phyloP scores from a whole-genome alignment of 2,888 invertebrate species.

The Archips crataeganus region DNA sequence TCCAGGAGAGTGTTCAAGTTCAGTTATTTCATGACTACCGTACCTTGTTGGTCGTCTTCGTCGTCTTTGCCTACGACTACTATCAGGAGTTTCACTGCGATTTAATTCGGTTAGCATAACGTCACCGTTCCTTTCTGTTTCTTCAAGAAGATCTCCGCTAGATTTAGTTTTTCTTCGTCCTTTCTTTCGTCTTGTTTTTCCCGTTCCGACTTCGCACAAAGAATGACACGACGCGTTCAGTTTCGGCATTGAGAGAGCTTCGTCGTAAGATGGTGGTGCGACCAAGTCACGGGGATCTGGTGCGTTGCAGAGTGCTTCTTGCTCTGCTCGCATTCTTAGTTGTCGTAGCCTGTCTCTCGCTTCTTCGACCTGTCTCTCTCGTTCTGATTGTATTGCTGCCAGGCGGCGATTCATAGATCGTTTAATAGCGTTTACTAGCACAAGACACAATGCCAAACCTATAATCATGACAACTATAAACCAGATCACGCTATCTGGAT shows the following conservation, averaged over 20 bases:
- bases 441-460: constrained; percentile 82
- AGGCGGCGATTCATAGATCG: constrained; percentile 84
- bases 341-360: constrained; percentile 85
- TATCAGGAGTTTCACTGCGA: constrained; percentile 60
- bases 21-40: constrained; percentile 79
- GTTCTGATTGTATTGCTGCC: constrained; percentile 79
- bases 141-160: constrained; percentile 80
- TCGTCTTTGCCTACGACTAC: constrained; percentile 59
- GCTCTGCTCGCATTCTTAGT: constrained; percentile 80
- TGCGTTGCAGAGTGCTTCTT: constrained; percentile 86
- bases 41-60: constrained; percentile 64
- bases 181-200: constrained; percentile 71
- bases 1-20: constrained; percentile 77
- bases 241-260: constrained; percentile 91
- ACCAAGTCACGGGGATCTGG: constrained; percentile 89
- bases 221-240: constrained; percentile 87
- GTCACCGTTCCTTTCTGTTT: constrained; percentile 77
- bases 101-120: constrained; percentile 68
- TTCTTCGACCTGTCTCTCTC: constrained; percentile 84
- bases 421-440: constrained; percentile 83
- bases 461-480: constrained; percentile 85
- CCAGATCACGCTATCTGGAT: constrained; percentile 84
- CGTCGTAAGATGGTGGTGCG: constrained; percentile 91
- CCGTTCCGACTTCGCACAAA: constrained; percentile 75
- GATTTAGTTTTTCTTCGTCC: constrained; percentile 82